Conservation (phyloP, 2,797 vertebrate genomes). For the Spinus olivaceus region DNA sequence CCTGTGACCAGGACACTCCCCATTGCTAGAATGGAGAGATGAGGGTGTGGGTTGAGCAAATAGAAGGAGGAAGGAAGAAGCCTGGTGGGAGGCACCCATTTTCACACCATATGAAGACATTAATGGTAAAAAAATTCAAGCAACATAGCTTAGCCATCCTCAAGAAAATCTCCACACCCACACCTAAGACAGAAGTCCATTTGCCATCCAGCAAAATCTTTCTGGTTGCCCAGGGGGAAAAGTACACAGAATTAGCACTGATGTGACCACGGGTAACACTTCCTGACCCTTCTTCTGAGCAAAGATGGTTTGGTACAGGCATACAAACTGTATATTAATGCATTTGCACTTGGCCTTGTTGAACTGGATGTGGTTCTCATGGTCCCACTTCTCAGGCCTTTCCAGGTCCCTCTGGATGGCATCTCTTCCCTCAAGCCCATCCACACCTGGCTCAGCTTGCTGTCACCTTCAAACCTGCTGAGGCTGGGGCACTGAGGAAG, state of each 20-base stretch:
- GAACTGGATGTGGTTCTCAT: not conserved
- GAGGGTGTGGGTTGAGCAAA: not conserved
- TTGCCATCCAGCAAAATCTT: not conserved
- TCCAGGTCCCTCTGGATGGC: not conserved
- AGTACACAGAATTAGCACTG: not conserved
- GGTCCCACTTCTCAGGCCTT: not conserved
- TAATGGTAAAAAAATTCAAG: not conserved
- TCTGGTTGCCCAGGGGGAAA: not conserved
- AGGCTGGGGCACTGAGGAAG: not conserved
- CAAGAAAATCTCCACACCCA: not conserved
- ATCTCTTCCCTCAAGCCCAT: not conserved
- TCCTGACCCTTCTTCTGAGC: not conserved
- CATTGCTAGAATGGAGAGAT: not conserved
- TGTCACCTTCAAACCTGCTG: not conserved
- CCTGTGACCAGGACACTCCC: accelerated
- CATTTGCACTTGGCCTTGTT: not conserved
- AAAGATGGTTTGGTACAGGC: not conserved
- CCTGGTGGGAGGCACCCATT: not conserved
- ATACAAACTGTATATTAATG: not conserved
- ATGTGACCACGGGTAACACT: not conserved
- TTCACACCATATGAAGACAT: not conserved
- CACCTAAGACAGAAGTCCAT: not conserved
- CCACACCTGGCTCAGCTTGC: not conserved
- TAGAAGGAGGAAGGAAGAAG: not conserved
- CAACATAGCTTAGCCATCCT: not conserved